These are phyloP conservation scores for Lissocephala sabroskyi DNA, from an alignment of 2,888 invertebrate species.

Conservation along the genomic window DNA sequence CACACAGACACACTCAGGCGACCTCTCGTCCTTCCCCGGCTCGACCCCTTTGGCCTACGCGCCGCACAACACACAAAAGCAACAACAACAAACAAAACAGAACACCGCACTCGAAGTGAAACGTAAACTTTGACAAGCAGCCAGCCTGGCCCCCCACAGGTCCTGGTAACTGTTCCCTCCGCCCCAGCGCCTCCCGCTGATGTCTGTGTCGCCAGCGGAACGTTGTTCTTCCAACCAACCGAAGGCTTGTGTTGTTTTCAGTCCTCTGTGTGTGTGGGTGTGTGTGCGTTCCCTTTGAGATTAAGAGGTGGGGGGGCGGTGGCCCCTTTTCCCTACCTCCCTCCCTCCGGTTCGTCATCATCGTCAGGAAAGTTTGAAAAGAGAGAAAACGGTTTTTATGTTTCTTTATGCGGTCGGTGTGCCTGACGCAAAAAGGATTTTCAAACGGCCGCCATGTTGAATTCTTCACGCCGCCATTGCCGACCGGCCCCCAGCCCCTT, in stretches of 20 bases:
- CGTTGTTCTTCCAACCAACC: no score
- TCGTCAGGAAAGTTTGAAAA: no score
- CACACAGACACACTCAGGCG: slow-evolving; percentile 5
- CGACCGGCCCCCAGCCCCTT: no score
- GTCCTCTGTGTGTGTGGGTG: no score
- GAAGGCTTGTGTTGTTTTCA: no score
- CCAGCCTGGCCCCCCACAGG: neutral
- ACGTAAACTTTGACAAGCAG: slow-evolving; percentile 61
- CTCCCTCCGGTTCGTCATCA: no score
- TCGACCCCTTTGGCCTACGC: slow-evolving; percentile 7
- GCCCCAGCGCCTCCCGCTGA: no score
- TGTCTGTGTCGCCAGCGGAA: no score
- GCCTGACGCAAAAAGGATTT: slow-evolving; percentile 47
- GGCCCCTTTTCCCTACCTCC: no score
- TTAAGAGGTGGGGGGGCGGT: no score
- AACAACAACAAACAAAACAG: slow-evolving; percentile 34
- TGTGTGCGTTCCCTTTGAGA: no score
- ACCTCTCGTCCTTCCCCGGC: slow-evolving; percentile 21
- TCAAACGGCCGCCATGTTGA: slow-evolving; percentile 29
- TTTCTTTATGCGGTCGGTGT: slow-evolving; percentile 59
- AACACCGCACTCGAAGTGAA: slow-evolving; percentile 55
- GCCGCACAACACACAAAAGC: slow-evolving; percentile 22
- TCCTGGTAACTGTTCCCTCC: neutral
- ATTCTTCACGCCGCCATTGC: neutral
- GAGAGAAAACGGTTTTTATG: slow-evolving; percentile 59